Percentiles rank a stretch among this genome's conserved stretches.
Conservation (phyloP, 2,797 vertebrate species). For the Toxotes lorentzi region DNA sequence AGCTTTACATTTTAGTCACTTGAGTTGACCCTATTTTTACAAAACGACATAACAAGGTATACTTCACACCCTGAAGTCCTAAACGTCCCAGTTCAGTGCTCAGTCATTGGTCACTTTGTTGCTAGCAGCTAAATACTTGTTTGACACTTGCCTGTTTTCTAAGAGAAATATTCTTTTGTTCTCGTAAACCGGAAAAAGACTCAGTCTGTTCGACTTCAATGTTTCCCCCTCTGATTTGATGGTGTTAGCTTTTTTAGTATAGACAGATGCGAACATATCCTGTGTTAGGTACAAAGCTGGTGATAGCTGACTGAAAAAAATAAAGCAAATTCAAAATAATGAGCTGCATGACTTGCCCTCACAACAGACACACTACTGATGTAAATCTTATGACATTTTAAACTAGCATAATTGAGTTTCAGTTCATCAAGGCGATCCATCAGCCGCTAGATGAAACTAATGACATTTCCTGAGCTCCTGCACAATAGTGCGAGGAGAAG, state of each 20-base stretch:
- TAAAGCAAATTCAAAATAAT: constrained; percentile 25
- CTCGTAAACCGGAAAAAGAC: background rate
- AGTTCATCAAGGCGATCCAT: background rate
- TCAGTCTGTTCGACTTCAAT: background rate
- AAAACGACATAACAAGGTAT: background rate
- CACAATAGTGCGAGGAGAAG: background rate
- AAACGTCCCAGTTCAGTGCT: background rate
- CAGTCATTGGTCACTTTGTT: background rate
- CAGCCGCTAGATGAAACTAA: background rate
- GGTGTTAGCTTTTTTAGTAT: background rate
- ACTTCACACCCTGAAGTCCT: background rate
- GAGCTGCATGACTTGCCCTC: background rate
- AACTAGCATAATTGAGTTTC: background rate
- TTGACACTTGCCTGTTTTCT: constrained; percentile 4
- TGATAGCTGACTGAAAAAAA: background rate
- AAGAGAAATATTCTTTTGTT: background rate
- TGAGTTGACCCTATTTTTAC: background rate
- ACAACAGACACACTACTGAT: background rate
- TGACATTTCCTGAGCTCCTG: background rate
- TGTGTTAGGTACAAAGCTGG: background rate
- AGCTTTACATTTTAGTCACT: background rate
- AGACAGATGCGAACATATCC: background rate
- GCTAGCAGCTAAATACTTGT: background rate
- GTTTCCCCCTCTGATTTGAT: background rate
- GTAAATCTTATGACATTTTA: constrained; percentile 5